A percentile compares a stretch with the other conserved stretches of the same genome.
Conservation (phyloP, 2,113 vertebrate genomes). For the Xyliphius kryptos region DNA sequence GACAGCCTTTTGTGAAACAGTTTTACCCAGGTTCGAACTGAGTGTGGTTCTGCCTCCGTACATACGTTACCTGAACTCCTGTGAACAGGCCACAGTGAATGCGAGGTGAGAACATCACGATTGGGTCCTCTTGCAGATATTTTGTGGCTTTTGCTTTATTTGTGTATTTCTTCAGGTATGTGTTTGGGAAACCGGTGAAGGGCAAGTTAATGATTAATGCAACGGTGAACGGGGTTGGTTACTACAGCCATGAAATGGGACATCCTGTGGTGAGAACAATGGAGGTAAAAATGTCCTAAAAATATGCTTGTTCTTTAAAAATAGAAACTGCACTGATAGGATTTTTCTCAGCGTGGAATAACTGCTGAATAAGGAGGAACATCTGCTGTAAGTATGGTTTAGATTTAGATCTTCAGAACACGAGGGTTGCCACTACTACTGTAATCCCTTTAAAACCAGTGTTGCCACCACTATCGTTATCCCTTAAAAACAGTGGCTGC, state of each 20-base stretch:
- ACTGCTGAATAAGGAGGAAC: too few species aligned
- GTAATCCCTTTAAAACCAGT: too few species aligned
- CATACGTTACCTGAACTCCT: conserved; percentile 72
- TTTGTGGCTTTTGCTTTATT: too few species aligned
- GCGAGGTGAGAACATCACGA: conserved; percentile 68
- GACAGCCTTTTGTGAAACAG: conserved; percentile 47
- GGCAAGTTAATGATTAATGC: conserved; percentile 82
- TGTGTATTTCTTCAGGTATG: conserved; percentile 67
- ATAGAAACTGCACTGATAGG: too few species aligned
- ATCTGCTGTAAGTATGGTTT: too few species aligned
- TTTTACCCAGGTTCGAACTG: conserved; percentile 84
- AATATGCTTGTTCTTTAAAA: too few species aligned
- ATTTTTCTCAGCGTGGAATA: too few species aligned
- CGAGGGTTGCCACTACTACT: too few species aligned
- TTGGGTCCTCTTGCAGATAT: too few species aligned
- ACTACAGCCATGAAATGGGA: conserved; percentile 86
- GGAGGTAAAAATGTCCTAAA: conserved; percentile 65
- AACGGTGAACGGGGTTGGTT: conserved; percentile 88
- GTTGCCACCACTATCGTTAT: too few species aligned
- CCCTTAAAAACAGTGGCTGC: too few species aligned
- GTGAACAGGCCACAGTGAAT: conserved; percentile 75
- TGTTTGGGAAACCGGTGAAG: conserved; percentile 82
- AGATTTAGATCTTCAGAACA: too few species aligned
- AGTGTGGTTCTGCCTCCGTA: conserved; percentile 74
- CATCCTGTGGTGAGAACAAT: conserved; percentile 77